Base-by-base conservation (phyloP, 2,113 vertebrate genomes). In the Ascaphus truei region DNA sequence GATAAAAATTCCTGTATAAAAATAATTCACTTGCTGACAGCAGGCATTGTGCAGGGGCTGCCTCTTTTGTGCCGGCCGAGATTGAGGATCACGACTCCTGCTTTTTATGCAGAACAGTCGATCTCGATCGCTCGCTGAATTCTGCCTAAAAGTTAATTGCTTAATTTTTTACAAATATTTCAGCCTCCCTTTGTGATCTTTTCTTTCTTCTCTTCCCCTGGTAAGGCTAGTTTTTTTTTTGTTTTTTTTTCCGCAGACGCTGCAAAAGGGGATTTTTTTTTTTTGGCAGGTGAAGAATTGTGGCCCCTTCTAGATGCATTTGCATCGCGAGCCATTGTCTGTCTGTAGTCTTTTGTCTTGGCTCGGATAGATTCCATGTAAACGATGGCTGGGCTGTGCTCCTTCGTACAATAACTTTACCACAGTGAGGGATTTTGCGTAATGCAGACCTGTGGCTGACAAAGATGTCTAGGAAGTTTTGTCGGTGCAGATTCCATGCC, bases 111-210 rank as follows among this genome's bases (percentile, higher is more conserved):
- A 61, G 83, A 79, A 81, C 77, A 84, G 80, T 84, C 86, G 89
- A 89, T 92, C 88, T 86, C 20, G 29, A 80, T 85, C 72, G 77
- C 86, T 81, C 71, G 80, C 84, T 82, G 87, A 81, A 88, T 87
- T 82, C 79, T 87, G 89, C 89, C 88, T 88, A 91, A 84, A 90
- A 93, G 91, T 93, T 93, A 93, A 94, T 93, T 89, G 89, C 89
- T 90, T 80, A 71, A 71, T 71, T 71, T 71, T n/a, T 71, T 58
- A 52, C 45, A 71, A 61, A 71, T 71, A 71, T 61, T 71, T 71
- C 67, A 71, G 52, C 26, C 61, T 73, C 71, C 48, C 22, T 68
- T 2, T 37, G 22, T 53, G 41, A 71, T 60, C 57, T 68, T 47
- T 47, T 68, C 45, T 68, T 27, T 62, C 47, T 51, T 75, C 77